Percentiles rank a stretch among this genome's conserved stretches.
Conservation (phyloP, 2,888 invertebrate species). For the Operophtera brumata region DNA sequence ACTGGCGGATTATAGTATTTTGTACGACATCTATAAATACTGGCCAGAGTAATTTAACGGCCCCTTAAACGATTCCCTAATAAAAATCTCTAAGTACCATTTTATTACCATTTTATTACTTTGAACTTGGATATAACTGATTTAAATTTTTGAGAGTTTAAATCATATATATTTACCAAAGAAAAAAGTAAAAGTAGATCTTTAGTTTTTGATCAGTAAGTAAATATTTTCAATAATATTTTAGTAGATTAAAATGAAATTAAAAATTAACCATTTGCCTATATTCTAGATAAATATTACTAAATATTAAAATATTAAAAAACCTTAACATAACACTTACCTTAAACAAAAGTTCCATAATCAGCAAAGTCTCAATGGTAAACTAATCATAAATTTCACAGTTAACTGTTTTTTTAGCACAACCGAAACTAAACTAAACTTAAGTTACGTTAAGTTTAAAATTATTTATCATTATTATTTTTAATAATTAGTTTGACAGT, state of each 20-base stretch:
- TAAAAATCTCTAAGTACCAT: constrained; percentile 18
- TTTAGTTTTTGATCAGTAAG: no score
- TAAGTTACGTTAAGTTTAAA: not conserved
- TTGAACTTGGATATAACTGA: not conserved
- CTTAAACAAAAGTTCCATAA: constrained; percentile 39
- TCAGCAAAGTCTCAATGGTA: constrained; percentile 10
- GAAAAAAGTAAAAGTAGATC: no score
- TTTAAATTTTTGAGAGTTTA: not conserved
- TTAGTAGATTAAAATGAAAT: no score
- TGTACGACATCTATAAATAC: constrained; percentile 6
- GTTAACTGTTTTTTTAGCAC: constrained; percentile 14
- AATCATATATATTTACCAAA: no score
- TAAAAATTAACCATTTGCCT: no score
- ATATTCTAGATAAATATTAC: no score
- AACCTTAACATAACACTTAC: constrained; percentile 26
- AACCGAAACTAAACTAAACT: constrained; percentile 8
- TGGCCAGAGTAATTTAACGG: constrained; percentile 9
- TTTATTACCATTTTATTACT: constrained; percentile 14
- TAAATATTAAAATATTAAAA: no score
- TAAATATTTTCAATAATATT: no score
- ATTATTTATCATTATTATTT: constrained; percentile 5
- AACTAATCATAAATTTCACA: constrained; percentile 6
- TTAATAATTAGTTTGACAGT: constrained; percentile 1
- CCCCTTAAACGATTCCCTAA: constrained; percentile 2
- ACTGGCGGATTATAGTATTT: constrained; percentile 1